Conservation (phyloP, 1,140 invertebrate species). For the Dufourea novaeangliae region DNA sequence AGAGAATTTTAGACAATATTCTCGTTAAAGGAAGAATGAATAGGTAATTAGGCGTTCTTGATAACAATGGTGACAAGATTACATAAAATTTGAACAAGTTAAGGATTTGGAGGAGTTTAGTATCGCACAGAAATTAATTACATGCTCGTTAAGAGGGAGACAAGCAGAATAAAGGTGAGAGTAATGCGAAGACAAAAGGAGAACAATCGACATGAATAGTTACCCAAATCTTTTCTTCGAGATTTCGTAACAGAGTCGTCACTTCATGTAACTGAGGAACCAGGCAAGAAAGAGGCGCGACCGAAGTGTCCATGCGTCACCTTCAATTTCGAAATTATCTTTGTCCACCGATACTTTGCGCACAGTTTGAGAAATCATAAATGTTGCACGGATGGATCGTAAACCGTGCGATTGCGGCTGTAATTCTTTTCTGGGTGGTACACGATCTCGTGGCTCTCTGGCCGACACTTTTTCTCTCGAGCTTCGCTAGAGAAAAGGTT, state of each 20-base stretch:
- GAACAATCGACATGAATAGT: background rate
- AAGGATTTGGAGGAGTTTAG: too few species aligned
- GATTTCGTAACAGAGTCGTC: background rate
- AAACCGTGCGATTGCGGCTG: constrained; percentile 44
- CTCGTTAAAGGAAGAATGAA: too few species aligned
- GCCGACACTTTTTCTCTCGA: constrained; percentile 18
- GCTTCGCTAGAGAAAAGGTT: constrained; percentile 33
- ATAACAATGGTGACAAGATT: too few species aligned
- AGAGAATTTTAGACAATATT: too few species aligned
- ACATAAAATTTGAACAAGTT: too few species aligned
- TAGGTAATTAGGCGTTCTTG: too few species aligned
- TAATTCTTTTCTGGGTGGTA: constrained; percentile 36
- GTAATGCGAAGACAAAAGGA: background rate
- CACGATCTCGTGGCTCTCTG: constrained; percentile 12
- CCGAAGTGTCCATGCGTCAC: background rate
- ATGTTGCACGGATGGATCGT: constrained; percentile 12
- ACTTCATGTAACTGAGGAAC: background rate
- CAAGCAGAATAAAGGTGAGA: background rate
- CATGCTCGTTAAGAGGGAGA: constrained; percentile 6
- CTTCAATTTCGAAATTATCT: constrained; percentile 12
- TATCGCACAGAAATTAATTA: constrained; percentile 19
- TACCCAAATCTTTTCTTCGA: background rate
- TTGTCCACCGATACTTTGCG: background rate
- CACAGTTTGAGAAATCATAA: constrained; percentile 31
- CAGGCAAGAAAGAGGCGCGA: background rate